These are phyloP conservation scores for Agrochola macilenta DNA, from an alignment of 2,888 invertebrate species.

Conservation along the genomic window DNA sequence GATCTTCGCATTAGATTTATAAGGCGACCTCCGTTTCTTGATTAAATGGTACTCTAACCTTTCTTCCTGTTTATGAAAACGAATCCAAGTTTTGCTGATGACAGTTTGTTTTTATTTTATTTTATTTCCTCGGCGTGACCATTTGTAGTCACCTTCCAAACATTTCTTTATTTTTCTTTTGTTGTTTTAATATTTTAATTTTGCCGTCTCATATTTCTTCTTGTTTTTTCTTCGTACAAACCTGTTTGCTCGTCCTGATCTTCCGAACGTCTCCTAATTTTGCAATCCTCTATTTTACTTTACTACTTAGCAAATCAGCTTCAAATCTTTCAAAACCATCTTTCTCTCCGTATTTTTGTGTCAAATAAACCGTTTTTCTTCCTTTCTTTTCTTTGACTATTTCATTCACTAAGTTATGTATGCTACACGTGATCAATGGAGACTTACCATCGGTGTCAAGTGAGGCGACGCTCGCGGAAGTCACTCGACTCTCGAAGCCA, in stretches of 20 bases:
- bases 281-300: background rate
- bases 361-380: background rate
- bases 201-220: background rate
- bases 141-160: background rate
- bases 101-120: conserved; percentile 10
- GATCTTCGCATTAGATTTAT: conserved; percentile 48
- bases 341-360: no score
- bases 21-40: conserved; percentile 30
- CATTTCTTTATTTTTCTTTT: conserved; percentile 2
- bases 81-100: conserved; percentile 11
- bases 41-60: conserved; percentile 26
- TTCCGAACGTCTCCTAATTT: conserved; percentile 3
- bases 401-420: background rate
- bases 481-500: conserved; percentile 60
- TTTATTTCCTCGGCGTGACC: conserved; percentile 9
- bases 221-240: no score
- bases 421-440: conserved; percentile 41
- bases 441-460: conserved; percentile 58
- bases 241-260: background rate
- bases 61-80: conserved; percentile 48
- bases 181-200: background rate
- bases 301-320: background rate
- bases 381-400: conserved; percentile 1
- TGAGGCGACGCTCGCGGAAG: conserved; percentile 58
- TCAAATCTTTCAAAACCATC: background rate